Evolutionary conservation across 2,888 invertebrate genomes (phyloP).

Genomic region (Epicampocera succincta): DNA sequence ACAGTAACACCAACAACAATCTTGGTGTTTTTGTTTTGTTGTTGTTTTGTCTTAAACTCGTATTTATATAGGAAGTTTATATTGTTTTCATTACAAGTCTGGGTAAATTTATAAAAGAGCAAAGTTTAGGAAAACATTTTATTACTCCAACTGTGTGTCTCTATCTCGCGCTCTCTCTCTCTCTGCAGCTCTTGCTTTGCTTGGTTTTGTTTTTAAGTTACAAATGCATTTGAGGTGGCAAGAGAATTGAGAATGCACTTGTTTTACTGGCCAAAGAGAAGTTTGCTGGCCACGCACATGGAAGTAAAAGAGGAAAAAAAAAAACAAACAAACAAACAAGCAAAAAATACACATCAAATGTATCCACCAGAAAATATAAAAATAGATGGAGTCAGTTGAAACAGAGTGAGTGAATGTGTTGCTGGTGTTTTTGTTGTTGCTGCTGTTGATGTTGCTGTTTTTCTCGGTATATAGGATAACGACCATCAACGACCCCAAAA

Average conservation of each 20-base stretch:
- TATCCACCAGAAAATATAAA: conserved; percentile 23
- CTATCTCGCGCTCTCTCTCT: too few relatives aligned
- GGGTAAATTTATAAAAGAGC: conserved; percentile 6
- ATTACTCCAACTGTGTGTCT: not conserved
- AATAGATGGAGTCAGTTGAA: conserved; percentile 56
- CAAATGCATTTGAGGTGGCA: too few relatives aligned
- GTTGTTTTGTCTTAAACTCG: conserved; percentile 4
- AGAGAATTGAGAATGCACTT: too few relatives aligned
- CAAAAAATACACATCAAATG: not conserved
- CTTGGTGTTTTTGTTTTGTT: conserved; percentile 2
- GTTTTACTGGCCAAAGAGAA: too few relatives aligned
- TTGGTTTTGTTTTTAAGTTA: not conserved
- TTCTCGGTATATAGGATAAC: conserved; percentile 80
- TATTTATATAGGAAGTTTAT: conserved; percentile 63
- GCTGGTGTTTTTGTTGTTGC: conserved; percentile 10
- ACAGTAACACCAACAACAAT: conserved; percentile 13
- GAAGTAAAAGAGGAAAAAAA: too few relatives aligned
- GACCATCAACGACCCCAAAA: conserved; percentile 80
- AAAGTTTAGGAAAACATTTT: not conserved
- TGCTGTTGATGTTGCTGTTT: conserved; percentile 65
- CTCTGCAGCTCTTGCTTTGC: conserved; percentile 14
- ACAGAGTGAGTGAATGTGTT: conserved; percentile 12
- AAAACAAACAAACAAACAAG: too few relatives aligned
- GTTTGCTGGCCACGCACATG: conserved; percentile 4
- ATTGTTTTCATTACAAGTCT: conserved; percentile 50